Evolutionary conservation across 2,888 invertebrate species (phyloP).

Genomic region (Crematogaster levior): DNA sequence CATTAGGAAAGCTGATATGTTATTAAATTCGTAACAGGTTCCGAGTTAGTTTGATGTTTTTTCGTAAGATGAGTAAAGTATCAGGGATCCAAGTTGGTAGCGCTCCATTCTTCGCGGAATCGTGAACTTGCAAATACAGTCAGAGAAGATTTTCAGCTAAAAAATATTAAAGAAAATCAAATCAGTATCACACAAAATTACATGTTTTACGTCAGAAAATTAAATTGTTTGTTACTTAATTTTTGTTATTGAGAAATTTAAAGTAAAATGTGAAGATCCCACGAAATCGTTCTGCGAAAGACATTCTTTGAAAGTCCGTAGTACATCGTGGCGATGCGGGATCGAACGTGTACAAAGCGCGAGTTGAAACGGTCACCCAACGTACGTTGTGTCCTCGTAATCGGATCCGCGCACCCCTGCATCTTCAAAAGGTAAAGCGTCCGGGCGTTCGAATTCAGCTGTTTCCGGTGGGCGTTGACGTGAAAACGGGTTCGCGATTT

Average conservation of each 20-base stretch:
- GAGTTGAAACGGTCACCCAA: conserved; percentile 81
- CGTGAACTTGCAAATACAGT: not conserved
- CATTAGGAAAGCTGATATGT: conserved; percentile 78
- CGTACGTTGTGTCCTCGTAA: conserved; percentile 81
- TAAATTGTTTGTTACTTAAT: not conserved
- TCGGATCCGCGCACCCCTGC: conserved; percentile 82
- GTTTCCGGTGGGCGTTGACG: conserved; percentile 85
- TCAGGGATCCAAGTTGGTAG: not conserved
- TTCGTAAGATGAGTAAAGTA: not conserved
- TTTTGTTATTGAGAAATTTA: not conserved
- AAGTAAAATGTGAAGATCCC: not conserved
- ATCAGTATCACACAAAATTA: not conserved
- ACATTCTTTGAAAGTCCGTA: not conserved
- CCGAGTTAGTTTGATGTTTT: conserved; percentile 5
- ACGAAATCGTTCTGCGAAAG: not conserved
- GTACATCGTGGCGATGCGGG: not conserved
- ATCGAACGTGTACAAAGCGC: conserved; percentile 60
- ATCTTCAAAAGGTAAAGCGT: conserved; percentile 81
- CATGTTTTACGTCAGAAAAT: not conserved
- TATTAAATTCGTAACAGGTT: conserved; percentile 65
- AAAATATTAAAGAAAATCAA: not conserved
- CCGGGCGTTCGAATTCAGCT: conserved; percentile 82
- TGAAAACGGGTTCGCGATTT: conserved; percentile 81
- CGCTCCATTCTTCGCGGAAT: conserved; percentile 4
- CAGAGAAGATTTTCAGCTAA: not conserved